Conservation (phyloP, 1,140 invertebrate species). For the Muscidifurax raptorellus region DNA sequence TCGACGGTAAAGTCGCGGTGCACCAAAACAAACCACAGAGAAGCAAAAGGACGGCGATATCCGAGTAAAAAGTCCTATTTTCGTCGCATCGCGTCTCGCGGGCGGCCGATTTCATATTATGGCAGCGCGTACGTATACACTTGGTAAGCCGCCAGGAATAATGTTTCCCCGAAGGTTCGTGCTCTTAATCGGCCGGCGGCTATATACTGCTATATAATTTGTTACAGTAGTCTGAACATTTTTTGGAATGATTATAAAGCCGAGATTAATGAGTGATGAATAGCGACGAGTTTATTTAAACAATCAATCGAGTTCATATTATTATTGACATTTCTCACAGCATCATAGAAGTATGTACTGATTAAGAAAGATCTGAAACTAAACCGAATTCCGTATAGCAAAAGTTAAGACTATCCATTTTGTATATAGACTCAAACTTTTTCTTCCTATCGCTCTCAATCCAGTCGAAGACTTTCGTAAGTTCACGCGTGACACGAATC, state of each 20-base stretch:
- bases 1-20: not conserved
- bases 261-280: too few species aligned
- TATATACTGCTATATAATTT: not conserved
- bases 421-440: not conserved
- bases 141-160: conserved; percentile 53
- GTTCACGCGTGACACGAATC: conserved; percentile 30
- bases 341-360: too few species aligned
- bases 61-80: conserved; percentile 43
- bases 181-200: conserved; percentile 47
- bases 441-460: not conserved
- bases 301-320: too few species aligned
- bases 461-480: conserved; percentile 4
- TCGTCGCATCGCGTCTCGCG: not conserved
- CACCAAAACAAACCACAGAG: not conserved
- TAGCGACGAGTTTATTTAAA: too few species aligned
- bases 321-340: too few species aligned
- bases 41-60: not conserved
- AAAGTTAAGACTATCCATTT: conserved; percentile 16
- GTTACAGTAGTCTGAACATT: not conserved
- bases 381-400: not conserved
- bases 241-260: not conserved
- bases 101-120: conserved; percentile 22
- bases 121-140: not conserved
- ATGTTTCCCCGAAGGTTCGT: conserved; percentile 52
- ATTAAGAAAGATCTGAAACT: too few species aligned